Evolutionary conservation across 2,888 invertebrate genomes (phyloP), one percentile per base, ranked within the genome.

Genomic region (Parnassius mnemosyne): DNA sequence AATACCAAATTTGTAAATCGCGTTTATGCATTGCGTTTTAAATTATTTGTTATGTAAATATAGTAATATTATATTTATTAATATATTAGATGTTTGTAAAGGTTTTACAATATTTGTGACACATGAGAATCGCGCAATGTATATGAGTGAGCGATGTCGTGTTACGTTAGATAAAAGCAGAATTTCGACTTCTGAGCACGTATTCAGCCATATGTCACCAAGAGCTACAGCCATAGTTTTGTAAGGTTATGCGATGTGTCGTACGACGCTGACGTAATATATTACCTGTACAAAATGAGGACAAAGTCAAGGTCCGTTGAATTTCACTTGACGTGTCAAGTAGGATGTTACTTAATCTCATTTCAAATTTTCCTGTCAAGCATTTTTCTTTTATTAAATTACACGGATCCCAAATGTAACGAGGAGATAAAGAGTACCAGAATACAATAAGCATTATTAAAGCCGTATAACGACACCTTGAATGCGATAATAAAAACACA

Each of bases 221-320:
- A 66, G 53, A 65, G 68, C 68, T 71, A 72, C 65, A 66, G 69
- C 68, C 71, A 71, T 76, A 77, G 77, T 81, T 80, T 81, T 78
- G 84, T 82, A 83, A 84, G 78, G 69, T 70, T 76, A 76, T 73
- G 73, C 73, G 69, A 79, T 79, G 79, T 81, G 83, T 77, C 68
- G 65, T 66, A 76, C 67, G 68, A 66, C 59, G 67, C 69, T 84
- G 79, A 81, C 78, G 84, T 83, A 85, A 87, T 73, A 60, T 68
- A 56, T 50, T 63, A 72, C 67, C 68, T 73, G 74, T 70, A 71
- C 73, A 16, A 79, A 84, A 80, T 71, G 78, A 71, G 75, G 73
- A 77, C 85, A 86, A 82, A 82, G 87, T 85, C 86, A 86, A 86
- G 86, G 86, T 81, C 74, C 66, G 58, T 66, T 68, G 66, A 77